A percentile compares a stretch with the other conserved stretches of the same genome.
Conservation (phyloP, 2,797 vertebrate species). For the Picus viridis region DNA sequence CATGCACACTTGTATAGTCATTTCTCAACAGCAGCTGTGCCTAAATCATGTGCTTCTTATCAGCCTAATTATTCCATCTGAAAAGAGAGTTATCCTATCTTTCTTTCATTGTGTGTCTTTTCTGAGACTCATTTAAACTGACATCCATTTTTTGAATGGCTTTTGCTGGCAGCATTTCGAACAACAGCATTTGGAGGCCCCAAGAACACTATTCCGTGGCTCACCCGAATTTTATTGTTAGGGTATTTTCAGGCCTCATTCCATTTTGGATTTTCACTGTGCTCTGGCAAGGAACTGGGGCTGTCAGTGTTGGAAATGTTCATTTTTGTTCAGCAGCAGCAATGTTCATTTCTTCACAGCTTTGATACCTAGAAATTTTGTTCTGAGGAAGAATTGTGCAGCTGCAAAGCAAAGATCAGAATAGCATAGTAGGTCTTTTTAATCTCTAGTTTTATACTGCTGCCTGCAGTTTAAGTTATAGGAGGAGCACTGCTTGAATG, state of each 20-base stretch:
- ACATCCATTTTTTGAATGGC: background rate
- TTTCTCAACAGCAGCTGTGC: background rate
- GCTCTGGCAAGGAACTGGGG: background rate
- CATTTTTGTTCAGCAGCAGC: background rate
- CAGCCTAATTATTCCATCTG: background rate
- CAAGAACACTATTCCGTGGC: background rate
- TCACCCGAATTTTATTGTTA: background rate
- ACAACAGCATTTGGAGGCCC: background rate
- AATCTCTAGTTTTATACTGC: conserved; percentile 34
- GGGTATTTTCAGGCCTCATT: background rate
- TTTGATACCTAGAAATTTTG: conserved; percentile 30
- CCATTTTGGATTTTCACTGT: background rate
- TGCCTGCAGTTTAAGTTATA: conserved; percentile 27
- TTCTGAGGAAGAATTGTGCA: conserved; percentile 17
- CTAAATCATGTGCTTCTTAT: background rate
- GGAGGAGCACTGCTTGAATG: background rate
- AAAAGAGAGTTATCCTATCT: background rate
- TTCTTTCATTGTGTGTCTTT: background rate
- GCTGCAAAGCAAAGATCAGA: conserved; percentile 31
- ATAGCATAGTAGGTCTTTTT: conserved; percentile 27
- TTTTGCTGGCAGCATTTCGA: background rate
- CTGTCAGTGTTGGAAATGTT: background rate
- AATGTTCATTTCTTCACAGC: background rate
- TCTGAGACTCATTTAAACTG: background rate
- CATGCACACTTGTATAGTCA: background rate